These are phyloP conservation scores for Dicaeum eximium DNA, from an alignment of 2,113 vertebrate genomes.

Conservation along the genomic window DNA sequence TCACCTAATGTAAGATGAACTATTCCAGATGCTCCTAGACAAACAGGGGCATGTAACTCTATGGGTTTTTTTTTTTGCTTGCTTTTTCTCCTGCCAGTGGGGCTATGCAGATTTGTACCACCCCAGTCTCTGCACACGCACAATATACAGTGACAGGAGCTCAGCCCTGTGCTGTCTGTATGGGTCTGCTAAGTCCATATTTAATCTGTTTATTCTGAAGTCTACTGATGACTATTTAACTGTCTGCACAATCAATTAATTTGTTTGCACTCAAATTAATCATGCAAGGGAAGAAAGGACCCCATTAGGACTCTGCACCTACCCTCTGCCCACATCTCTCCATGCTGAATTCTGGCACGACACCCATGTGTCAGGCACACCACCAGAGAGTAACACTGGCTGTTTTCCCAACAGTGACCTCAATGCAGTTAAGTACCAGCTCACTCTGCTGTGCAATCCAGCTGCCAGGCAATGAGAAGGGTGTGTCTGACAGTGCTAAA, in stretches of 20 bases:
- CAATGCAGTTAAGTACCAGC: accelerated
- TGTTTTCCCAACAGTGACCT: neutral
- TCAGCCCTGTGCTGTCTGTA: neutral
- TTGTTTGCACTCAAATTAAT: neutral
- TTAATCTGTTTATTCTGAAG: neutral
- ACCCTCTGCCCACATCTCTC: neutral
- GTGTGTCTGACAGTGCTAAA: neutral
- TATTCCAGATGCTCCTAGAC: neutral
- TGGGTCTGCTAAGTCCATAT: neutral
- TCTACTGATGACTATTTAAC: neutral
- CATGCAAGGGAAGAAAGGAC: neutral
- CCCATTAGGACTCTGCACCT: neutral
- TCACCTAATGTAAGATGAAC: neutral
- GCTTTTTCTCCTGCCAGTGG: neutral
- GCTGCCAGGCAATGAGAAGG: neutral
- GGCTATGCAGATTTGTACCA: neutral
- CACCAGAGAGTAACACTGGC: accelerated
- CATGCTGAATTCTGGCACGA: accelerated
- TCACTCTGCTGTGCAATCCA: neutral
- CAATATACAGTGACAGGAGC: neutral
- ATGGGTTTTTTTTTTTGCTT: neutral
- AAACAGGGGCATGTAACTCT: neutral
- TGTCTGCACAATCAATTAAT: neutral
- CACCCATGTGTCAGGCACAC: neutral
- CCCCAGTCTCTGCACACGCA: neutral